These are phyloP conservation scores for Idris sp. DNA, from an alignment of 1,140 invertebrate genomes.

Conservation along the genomic window DNA sequence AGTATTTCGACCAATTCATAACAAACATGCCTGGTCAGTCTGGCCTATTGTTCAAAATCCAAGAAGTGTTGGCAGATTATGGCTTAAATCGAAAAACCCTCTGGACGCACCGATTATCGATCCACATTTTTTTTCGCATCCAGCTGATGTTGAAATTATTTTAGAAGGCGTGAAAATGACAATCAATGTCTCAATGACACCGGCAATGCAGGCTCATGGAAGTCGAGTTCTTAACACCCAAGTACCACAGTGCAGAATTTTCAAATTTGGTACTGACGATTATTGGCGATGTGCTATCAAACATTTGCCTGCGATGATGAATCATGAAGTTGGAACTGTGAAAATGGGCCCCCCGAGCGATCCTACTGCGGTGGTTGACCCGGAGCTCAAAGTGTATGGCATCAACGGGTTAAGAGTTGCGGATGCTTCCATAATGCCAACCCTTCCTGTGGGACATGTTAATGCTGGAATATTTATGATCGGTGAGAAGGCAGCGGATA, in stretches of 20 bases:
- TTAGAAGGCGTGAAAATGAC: conserved; percentile 84
- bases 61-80: conserved; percentile 84
- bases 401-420: conserved; percentile 84
- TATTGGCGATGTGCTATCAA: conserved; percentile 88
- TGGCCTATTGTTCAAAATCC: conserved; percentile 87
- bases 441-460: conserved; percentile 84
- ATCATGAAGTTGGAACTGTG: conserved; percentile 85
- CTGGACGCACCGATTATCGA: conserved; percentile 85
- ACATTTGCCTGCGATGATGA: conserved; percentile 81
- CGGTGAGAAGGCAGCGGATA: conserved; percentile 89
- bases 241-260: conserved; percentile 80
- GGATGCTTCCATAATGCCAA: conserved; percentile 88
- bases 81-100: conserved; percentile 84
- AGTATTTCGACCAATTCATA: conserved; percentile 80
- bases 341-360: conserved; percentile 87
- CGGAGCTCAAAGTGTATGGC: conserved; percentile 84
- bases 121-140: conserved; percentile 84
- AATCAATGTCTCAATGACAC: conserved; percentile 80
- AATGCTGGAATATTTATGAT: conserved; percentile 90
- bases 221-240: conserved; percentile 79
- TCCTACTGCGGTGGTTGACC: conserved; percentile 85
- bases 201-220: conserved; percentile 81
- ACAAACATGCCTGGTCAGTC: conserved; percentile 82
- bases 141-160: conserved; percentile 83
- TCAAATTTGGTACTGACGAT: conserved; percentile 80